These are phyloP conservation scores for Nematopogon swammerdamellus DNA, from an alignment of 2,888 invertebrate species.

Conservation along the genomic window DNA sequence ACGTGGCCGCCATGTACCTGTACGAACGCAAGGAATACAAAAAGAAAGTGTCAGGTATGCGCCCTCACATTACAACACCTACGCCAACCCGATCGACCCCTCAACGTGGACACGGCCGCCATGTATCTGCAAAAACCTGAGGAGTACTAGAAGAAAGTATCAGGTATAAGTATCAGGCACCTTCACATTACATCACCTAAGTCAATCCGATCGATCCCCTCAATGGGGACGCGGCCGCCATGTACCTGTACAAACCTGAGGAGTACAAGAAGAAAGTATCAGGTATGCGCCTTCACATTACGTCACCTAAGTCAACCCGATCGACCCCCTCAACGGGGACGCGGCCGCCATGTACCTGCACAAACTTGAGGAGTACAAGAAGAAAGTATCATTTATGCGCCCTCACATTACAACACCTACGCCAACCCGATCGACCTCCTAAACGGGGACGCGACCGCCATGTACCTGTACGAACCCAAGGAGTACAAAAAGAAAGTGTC, in stretches of 20 bases:
- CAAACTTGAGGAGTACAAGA: slow-evolving; percentile 99
- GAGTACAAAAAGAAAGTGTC: slow-evolving; percentile 99
- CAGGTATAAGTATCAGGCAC: too few species aligned
- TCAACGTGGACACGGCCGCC: too few species aligned
- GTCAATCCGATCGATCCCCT: slow-evolving; percentile 99
- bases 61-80: too few species aligned
- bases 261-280: slow-evolving; percentile 99
- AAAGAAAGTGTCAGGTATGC: slow-evolving; percentile 89
- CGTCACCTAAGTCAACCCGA: slow-evolving; percentile 99
- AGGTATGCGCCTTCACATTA: slow-evolving; percentile 58
- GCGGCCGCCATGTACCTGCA: slow-evolving; percentile 99
- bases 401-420: too few species aligned
- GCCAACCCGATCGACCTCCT: slow-evolving; percentile 99
- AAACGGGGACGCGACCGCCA: slow-evolving; percentile 98
- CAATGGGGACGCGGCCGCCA: slow-evolving; percentile 98
- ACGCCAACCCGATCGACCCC: too few species aligned
- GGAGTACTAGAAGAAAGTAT: too few species aligned
- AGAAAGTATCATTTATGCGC: slow-evolving; percentile 86
- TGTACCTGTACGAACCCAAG: slow-evolving; percentile 99
- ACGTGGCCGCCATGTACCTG: slow-evolving; percentile 98
- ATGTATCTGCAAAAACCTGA: too few species aligned
- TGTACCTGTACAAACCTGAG: slow-evolving; percentile 99
- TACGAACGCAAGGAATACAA: slow-evolving; percentile 99
- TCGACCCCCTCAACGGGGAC: slow-evolving; percentile 98
- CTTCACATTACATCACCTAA: too few species aligned